Evolutionary conservation across 2,888 invertebrate species (phyloP), one percentile per base, ranked within the genome.

Genomic region (Seira musarum): DNA sequence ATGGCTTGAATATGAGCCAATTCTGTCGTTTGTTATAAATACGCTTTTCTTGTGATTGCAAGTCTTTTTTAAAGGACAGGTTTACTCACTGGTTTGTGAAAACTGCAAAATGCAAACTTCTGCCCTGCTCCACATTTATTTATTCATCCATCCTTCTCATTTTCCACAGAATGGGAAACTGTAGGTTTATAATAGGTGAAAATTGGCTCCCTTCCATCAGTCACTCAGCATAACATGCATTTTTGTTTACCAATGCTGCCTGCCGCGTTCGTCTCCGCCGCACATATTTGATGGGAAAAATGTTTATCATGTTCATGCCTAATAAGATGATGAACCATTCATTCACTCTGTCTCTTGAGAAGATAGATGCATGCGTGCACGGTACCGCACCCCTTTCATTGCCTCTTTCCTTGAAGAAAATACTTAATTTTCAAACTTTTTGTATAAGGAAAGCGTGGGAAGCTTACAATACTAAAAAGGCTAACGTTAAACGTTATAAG

Each of bases 171-270:
- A 60, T 17, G 17, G 22, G 60, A 60, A 19, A 60, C 2, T 1
- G 57, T 2, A 15, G 10, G 25, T 40, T 68, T 63, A 40, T 67
- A 21, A 75, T 67, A 15, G 46, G 35, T 61, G 21, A 19, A 63
- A 75, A 68, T 75, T 75, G 75, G 75, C 75, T 68, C 67, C 21
- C 46, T 66, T 74, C 66, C 74, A 74, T 74, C 21, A 19, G n/a
- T 73, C 53, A 49, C 46, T 73, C 30, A 15, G 17, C 17, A 65
- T 25, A 73, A 61, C 17, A 13, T 15, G n/a, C 64, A 49, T 49
- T 40, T 46, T 63, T n/a, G n/a, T n/a, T n/a, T n/a, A n/a, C n/a
- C n/a, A n/a, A n/a, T n/a, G n/a, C n/a, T n/a, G n/a, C n/a, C n/a
- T n/a, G n/a, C n/a, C 25, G 6, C 21, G 57, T 57, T 30, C 46